Base-by-base conservation (phyloP, 2,888 invertebrate genomes). In the Colletes collaris region DNA sequence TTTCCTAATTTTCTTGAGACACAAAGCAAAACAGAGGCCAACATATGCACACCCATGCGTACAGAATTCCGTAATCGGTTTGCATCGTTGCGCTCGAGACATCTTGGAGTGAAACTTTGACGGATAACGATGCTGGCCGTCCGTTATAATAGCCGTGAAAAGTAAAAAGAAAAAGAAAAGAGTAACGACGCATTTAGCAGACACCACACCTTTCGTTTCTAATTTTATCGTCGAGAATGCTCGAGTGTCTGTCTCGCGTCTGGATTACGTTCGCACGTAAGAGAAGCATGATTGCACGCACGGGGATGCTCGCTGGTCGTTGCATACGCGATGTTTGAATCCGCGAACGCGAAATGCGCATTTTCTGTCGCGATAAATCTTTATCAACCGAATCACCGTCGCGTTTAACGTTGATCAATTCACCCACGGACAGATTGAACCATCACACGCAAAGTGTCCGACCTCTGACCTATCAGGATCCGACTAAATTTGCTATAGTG, bases 231-330 rank as follows among this genome's bases (percentile, higher is more conserved):
- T 3, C 4, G 56, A 62, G 52, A 50, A 53, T 58, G 66, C 59
- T 52, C 55, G 60, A 27, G 50, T 40, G 77, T 77, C 72, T 80
- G 80, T 64, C 56, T 62, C 73, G 65, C n/a, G 80, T 80, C 73
- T 73, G 80, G 59, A 68, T 79, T 56, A 59, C 79, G 68, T 66
- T 52, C 55, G 37, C 53, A 13, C 13, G 63, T 69, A 6, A 62
- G 53, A 44, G 13, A n/a, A 7, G 68, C 79, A 68, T 65, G 77
- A 60, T 63, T 58, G 76, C 63, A 69, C 59, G 53, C 68, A 35
- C 55, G 27, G 55, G 27, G 56, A 67, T 68, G 64, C 37, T 35
- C 11, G 10, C 10, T 37, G 49, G 11, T 27, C 19, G 19, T 46
- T 16, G 65, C 69, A 40, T 37, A 27, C 19, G 10, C 19, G 53